Evolutionary conservation across 2,888 invertebrate species (phyloP).

Genomic region (Eubasilissa splendida): DNA sequence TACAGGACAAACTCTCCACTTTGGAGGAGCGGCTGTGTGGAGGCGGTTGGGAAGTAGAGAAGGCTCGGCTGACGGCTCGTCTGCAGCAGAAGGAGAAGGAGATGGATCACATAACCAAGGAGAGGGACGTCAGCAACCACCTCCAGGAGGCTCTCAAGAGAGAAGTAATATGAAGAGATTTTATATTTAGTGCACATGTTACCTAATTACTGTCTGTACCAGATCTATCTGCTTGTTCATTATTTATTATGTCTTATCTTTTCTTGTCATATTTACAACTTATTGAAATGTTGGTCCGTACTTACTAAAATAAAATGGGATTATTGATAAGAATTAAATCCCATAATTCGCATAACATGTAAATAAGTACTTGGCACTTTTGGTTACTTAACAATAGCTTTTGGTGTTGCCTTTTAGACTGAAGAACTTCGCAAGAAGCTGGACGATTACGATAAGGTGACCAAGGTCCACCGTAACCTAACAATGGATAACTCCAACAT

Average conservation of each 20-base stretch:
- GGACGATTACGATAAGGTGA: slow-evolving; percentile 88
- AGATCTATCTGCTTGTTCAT: too few species aligned
- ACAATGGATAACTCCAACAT: slow-evolving; percentile 83
- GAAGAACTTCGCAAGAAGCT: slow-evolving; percentile 86
- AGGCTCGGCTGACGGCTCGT: slow-evolving; percentile 78
- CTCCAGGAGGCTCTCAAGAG: slow-evolving; percentile 81
- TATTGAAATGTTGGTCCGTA: too few species aligned
- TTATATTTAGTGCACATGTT: too few species aligned
- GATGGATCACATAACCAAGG: slow-evolving; percentile 78
- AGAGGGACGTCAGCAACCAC: slow-evolving; percentile 79
- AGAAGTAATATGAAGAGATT: slow-evolving; percentile 65
- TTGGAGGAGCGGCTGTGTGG: slow-evolving; percentile 71
- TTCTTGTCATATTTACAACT: neutral
- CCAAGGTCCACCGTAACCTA: slow-evolving; percentile 85
- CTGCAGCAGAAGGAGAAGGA: slow-evolving; percentile 84
- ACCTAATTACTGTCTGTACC: too few species aligned
- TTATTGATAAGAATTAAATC: too few species aligned
- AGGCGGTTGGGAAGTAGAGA: slow-evolving; percentile 77
- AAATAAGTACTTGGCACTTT: too few species aligned
- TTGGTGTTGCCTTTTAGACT: slow-evolving; percentile 68
- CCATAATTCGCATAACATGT: too few species aligned
- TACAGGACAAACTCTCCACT: slow-evolving; percentile 67
- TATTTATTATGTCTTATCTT: too few species aligned
- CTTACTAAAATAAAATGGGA: too few species aligned
- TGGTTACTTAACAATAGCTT: too few species aligned